Evolutionary conservation across 2,888 invertebrate species (phyloP).

Genomic region (Pristionchus arcanus): DNA sequence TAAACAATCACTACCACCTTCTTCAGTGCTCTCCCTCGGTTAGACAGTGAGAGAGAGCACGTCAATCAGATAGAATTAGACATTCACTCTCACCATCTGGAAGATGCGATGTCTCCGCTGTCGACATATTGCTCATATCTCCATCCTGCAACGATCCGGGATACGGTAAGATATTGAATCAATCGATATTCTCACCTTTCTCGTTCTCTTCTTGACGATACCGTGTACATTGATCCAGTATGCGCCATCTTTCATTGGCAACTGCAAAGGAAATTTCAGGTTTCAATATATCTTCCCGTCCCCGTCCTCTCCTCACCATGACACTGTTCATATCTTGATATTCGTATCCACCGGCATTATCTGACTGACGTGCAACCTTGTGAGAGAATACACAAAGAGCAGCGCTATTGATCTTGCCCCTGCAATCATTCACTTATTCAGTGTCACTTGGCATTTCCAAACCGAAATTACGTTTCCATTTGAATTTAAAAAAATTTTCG

Average conservation of each 20-base stretch:
- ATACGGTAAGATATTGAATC: slow-evolving; percentile 17
- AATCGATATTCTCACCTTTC: slow-evolving; percentile 33
- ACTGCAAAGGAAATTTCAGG: background rate
- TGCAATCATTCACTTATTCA: background rate
- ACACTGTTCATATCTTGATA: background rate
- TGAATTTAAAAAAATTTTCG: too few relatives aligned
- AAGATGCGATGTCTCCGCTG: slow-evolving; percentile 11
- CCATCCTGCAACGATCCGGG: slow-evolving; percentile 22
- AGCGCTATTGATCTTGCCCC: background rate
- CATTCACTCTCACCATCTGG: background rate
- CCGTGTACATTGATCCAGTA: slow-evolving; percentile 24
- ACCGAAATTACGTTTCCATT: too few relatives aligned
- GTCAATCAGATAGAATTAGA: background rate
- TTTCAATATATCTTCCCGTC: background rate
- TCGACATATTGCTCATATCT: background rate
- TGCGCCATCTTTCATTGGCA: background rate
- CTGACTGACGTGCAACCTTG: background rate
- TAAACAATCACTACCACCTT: background rate
- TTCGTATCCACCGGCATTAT: background rate
- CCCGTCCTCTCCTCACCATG: background rate
- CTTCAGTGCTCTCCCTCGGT: too few relatives aligned
- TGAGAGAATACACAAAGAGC: slow-evolving; percentile 9
- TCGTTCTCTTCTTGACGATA: slow-evolving; percentile 27
- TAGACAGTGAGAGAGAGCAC: background rate
- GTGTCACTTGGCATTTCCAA: too few relatives aligned